phyloP scores from a whole-genome alignment of 2,888 invertebrate genomes.

The Capitulum mitella region DNA sequence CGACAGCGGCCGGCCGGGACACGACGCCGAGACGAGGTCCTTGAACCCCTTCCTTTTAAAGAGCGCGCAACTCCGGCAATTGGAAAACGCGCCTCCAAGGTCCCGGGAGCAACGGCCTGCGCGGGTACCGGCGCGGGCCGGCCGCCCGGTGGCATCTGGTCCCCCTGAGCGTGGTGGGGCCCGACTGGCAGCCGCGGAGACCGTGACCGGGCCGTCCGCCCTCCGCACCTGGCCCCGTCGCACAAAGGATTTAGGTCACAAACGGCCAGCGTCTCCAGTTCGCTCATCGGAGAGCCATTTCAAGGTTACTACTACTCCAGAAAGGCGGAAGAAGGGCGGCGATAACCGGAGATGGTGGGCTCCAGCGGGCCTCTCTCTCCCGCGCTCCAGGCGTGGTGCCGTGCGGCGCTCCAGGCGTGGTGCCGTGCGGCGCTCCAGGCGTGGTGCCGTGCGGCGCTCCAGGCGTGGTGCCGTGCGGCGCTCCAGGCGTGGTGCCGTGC shows the following conservation, averaged over 20 bases:
- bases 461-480: no score
- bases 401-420: no score
- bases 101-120: not conserved
- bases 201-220: no score
- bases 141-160: not conserved
- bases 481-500: no score
- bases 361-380: no score
- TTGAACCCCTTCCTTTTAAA: not conserved
- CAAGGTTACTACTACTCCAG: not conserved
- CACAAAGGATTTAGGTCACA: not conserved
- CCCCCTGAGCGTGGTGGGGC: no score
- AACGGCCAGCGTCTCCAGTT: not conserved
- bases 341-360: no score
- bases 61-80: not conserved
- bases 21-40: not conserved
- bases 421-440: no score
- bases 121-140: not conserved
- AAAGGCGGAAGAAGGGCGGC: not conserved
- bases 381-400: no score
- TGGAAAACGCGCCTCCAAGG: not conserved
- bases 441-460: no score
- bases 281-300: not conserved
- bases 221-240: not conserved
- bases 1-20: not conserved
- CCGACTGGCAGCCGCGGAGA: no score